phyloP scores from a whole-genome alignment of 2,113 vertebrate species.

The Rafetus swinhoei region DNA sequence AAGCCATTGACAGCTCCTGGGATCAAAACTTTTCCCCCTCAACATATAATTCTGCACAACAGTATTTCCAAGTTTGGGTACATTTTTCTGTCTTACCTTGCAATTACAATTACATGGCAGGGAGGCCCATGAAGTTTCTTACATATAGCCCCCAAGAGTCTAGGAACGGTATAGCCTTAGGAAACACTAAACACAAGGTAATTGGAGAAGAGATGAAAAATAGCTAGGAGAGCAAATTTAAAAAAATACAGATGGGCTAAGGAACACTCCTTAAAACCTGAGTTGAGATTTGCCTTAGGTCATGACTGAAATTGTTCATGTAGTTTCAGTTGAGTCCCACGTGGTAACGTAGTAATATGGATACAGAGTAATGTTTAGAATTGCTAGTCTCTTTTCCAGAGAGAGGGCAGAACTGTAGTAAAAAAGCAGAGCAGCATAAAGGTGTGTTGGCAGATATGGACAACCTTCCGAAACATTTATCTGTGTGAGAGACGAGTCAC shows the following conservation, averaged over 20 bases:
- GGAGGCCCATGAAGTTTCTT: background rate
- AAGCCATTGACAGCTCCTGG: background rate
- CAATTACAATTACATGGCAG: background rate
- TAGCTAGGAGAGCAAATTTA: background rate
- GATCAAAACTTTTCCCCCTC: background rate
- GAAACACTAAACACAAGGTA: background rate
- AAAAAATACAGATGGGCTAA: background rate
- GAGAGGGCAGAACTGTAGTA: background rate
- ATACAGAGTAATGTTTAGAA: background rate
- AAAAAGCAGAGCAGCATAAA: background rate
- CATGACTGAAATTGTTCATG: background rate
- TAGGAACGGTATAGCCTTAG: background rate
- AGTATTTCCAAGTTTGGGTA: background rate
- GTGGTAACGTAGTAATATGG: background rate
- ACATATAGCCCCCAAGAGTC: background rate
- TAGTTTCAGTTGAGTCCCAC: conserved; percentile 12
- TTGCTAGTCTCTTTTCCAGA: conserved; percentile 17
- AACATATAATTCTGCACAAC: background rate
- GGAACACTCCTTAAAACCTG: background rate
- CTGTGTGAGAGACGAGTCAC: background rate
- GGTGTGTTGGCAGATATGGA: background rate
- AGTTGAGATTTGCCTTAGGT: conserved; percentile 12
- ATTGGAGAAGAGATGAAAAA: conserved; percentile 6
- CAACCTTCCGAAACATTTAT: background rate
- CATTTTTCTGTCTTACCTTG: background rate